Percentiles rank a stretch among this genome's conserved stretches.
phyloP scores from a whole-genome alignment of 1,140 invertebrate species.

The Drosophila seguyi region DNA sequence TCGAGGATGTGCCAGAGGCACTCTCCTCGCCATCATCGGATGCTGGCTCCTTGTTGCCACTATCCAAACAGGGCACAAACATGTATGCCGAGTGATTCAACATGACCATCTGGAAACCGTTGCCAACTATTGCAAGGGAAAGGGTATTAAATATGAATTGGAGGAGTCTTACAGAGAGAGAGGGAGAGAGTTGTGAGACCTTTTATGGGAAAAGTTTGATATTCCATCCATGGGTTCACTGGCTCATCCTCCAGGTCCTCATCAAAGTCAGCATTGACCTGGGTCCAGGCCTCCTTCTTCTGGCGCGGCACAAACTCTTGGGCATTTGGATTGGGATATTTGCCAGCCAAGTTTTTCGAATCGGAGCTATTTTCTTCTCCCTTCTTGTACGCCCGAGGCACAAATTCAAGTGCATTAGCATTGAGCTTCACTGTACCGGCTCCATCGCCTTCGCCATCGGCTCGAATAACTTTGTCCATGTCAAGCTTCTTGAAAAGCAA shows the following conservation, averaged over 20 bases:
- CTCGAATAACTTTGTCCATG: no score
- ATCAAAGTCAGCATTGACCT: background rate
- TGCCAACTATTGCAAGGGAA: background rate
- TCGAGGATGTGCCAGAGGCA: background rate
- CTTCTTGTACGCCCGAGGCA: conserved; percentile 21
- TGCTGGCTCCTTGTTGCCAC: background rate
- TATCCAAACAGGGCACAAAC: background rate
- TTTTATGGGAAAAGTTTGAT: conserved; percentile 22
- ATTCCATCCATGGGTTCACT: conserved; percentile 51
- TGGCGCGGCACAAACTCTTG: background rate
- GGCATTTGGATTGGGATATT: background rate
- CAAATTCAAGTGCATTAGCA: conserved; percentile 28
- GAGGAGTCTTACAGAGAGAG: background rate
- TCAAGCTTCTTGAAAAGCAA: no score
- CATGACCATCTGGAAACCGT: conserved; percentile 9
- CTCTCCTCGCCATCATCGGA: background rate
- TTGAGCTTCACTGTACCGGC: conserved; percentile 19
- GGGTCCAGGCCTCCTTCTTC: background rate
- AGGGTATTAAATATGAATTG: background rate
- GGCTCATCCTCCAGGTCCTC: background rate
- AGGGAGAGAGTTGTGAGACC: background rate
- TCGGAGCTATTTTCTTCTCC: background rate
- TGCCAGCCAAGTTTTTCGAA: rapidly evolving
- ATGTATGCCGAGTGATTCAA: conserved; percentile 10
- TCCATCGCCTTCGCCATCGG: background rate